Evolutionary conservation across 2,888 invertebrate genomes (phyloP).

Genomic region (Andrena camellia): DNA sequence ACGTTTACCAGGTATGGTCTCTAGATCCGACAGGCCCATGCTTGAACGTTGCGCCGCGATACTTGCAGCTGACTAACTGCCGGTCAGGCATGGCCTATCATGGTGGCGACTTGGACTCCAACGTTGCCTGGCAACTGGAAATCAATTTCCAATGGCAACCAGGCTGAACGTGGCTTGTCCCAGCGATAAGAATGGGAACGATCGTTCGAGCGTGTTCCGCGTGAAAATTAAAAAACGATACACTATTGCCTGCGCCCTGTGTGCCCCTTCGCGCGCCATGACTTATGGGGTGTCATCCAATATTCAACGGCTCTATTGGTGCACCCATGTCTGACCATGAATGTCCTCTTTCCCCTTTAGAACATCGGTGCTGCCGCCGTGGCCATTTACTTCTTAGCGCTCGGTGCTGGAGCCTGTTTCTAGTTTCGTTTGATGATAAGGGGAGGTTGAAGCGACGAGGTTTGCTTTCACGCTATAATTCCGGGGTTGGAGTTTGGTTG

Average conservation of each 20-base stretch:
- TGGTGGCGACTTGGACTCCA: conserved; percentile 76
- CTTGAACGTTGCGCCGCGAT: conserved; percentile 77
- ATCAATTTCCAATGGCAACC: conserved; percentile 79
- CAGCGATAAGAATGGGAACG: conserved; percentile 60
- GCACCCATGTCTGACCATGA: background rate
- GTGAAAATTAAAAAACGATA: conserved; percentile 44
- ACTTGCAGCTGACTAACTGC: conserved; percentile 79
- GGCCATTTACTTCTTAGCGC: background rate
- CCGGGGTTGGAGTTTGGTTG: background rate
- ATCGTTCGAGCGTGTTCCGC: conserved; percentile 48
- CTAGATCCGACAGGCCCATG: conserved; percentile 81
- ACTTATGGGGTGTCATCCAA: conserved; percentile 36
- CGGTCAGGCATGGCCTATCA: conserved; percentile 73
- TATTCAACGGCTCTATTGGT: conserved; percentile 16
- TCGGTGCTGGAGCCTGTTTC: background rate
- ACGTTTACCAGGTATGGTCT: conserved; percentile 81
- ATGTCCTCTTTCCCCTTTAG: background rate
- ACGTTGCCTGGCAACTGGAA: conserved; percentile 81
- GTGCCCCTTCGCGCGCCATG: conserved; percentile 11
- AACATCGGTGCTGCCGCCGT: background rate
- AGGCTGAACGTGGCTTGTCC: conserved; percentile 45
- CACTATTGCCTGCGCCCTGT: background rate
- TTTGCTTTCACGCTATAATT: background rate
- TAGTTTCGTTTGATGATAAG: background rate
- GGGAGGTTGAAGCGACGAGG: background rate